phyloP scores from a whole-genome alignment of 2,888 invertebrate genomes.

The Troides aeacus region DNA sequence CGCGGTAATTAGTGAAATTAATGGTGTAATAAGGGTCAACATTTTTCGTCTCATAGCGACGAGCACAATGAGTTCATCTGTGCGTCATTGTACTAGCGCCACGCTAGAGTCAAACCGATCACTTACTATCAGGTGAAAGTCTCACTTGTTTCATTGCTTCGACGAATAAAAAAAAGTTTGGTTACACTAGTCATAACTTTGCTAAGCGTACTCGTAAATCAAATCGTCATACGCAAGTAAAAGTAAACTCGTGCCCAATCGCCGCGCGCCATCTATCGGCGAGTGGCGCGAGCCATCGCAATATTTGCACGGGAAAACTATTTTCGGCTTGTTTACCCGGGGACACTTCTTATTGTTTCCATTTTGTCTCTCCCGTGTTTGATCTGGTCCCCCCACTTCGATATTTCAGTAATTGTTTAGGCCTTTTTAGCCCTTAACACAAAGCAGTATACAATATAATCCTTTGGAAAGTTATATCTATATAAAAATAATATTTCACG shows the following conservation, averaged over 20 bases:
- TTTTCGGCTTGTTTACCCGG: conserved; percentile 20
- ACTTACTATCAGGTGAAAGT: too few species aligned
- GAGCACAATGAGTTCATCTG: too few species aligned
- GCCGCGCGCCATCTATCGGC: conserved; percentile 22
- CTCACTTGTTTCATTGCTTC: too few species aligned
- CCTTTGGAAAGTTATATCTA: not conserved
- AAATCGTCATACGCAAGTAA: conserved; percentile 21
- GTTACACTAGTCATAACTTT: conserved; percentile 14
- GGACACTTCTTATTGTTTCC: conserved; percentile 20
- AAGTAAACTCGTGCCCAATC: conserved; percentile 27
- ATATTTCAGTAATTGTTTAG: not conserved
- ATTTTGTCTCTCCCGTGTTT: conserved; percentile 5
- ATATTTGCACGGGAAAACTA: conserved; percentile 27
- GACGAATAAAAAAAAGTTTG: too few species aligned
- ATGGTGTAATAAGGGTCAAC: too few species aligned
- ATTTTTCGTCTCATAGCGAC: too few species aligned
- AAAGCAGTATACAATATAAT: not conserved
- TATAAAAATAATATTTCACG: too few species aligned
- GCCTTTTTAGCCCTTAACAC: not conserved
- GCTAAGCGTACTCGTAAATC: conserved; percentile 21
- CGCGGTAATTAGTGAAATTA: too few species aligned
- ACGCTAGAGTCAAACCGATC: too few species aligned
- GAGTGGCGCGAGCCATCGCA: conserved; percentile 10
- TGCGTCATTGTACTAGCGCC: too few species aligned
- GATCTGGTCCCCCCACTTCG: conserved; percentile 1